Base-by-base conservation (phyloP, 2,888 invertebrate species). In the Drosophila setosimentum region DNA sequence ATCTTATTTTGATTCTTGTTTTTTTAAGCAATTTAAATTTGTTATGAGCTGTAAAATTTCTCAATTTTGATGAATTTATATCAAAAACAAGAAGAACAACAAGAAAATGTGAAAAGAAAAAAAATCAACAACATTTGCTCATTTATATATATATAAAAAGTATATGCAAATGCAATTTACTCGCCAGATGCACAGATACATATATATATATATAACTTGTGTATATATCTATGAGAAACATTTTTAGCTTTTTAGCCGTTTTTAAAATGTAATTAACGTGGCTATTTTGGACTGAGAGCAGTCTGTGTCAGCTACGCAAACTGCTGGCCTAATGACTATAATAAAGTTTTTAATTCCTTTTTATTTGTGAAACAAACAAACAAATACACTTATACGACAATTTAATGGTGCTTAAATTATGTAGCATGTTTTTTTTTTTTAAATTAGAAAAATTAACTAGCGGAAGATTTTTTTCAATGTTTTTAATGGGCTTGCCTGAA, bases 21-120 rank as follows among this genome's bases (percentile, higher is more conserved):
- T 51, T 37, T 55, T 53, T 61, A 65, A 63, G 29, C 70, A 87
- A 82, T 87, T 87, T 75, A 86, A 76, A 78, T 76, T 70, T 80
- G 45, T 87, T 82, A 87, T 85, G 86, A 87, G 83, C 90, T 87
- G 91, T 91, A 91, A 85, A 91, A 76, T 78, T 84, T 82, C 66
- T 84, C 69, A 76, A 91, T 82, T 83, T 80, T 91, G 88, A 89
- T 80, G 90, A 80, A 87, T 91, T 87, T 80, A 87, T 80, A 76
- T 70, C 76, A 57, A 64, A 48, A 73, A 59, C 50, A 54, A 35
- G 35, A 42, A 65, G 60, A n/a, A n/a, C 35, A 60, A 66, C 58
- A 79, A n/a, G n/a, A n/a, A n/a, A n/a, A 74, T 76, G 64, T 82
- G 62, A 55, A 51, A 63, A 72, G 54, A 71, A 66, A 57, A 53